These are phyloP conservation scores for Crypturellus tataupa DNA, from an alignment of 2,797 vertebrate genomes.

Conservation along the genomic window DNA sequence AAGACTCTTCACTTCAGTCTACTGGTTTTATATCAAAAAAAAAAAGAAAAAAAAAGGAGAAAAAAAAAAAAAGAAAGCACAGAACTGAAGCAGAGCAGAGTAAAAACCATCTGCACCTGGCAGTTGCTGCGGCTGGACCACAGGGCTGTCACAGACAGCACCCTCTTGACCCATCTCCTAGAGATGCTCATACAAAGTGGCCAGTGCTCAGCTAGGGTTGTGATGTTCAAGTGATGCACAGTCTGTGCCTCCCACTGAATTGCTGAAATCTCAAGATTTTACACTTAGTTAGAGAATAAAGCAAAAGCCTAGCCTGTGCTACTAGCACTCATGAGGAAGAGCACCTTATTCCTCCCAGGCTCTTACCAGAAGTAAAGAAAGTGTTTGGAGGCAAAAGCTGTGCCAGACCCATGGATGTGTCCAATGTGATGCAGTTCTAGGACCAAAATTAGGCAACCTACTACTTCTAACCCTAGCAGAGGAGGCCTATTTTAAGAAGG, in stretches of 20 bases:
- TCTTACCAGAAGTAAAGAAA: not conserved
- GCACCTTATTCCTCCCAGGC: not conserved
- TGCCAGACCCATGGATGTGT: fast-evolving
- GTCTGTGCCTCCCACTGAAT: not conserved
- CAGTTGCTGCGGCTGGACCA: not conserved
- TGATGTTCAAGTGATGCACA: fast-evolving
- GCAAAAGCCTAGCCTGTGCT: not conserved
- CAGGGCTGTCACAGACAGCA: not conserved
- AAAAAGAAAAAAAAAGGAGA: no score
- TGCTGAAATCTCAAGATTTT: not conserved
- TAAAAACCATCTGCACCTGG: fast-evolving
- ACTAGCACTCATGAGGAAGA: not conserved
- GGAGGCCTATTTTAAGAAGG: not conserved
- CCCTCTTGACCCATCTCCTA: not conserved
- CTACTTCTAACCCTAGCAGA: not conserved
- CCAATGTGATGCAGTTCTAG: not conserved
- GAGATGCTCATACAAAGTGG: not conserved
- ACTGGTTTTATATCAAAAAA: not conserved
- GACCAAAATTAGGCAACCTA: not conserved
- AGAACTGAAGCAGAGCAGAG: not conserved
- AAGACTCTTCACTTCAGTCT: not conserved
- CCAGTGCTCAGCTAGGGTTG: fast-evolving
- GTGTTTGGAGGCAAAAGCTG: not conserved
- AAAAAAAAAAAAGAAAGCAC: not conserved
- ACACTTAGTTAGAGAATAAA: not conserved